Percentiles rank a stretch among this genome's conserved stretches.
phyloP scores from a whole-genome alignment of 2,113 vertebrate genomes.

The Formicarius rufipectus region DNA sequence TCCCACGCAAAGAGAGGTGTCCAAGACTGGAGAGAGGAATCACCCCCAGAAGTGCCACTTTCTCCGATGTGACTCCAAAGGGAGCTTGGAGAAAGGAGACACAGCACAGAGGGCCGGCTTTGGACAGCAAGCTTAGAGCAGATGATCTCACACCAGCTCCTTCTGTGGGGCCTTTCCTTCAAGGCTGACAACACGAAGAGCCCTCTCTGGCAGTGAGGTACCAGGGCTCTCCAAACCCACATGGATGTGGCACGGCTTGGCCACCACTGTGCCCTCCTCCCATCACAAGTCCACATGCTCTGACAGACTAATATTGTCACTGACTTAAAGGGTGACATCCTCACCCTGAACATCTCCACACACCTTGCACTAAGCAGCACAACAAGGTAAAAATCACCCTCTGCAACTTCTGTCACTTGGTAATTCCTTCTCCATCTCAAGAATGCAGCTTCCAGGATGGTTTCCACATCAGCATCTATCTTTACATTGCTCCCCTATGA shows the following conservation, averaged over 20 bases:
- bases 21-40: background rate
- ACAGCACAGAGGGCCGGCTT: background rate
- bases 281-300: background rate
- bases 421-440: background rate
- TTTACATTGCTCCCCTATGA: background rate
- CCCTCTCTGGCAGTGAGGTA: background rate
- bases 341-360: background rate
- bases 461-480: background rate
- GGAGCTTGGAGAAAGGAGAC: background rate
- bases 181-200: background rate
- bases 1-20: background rate
- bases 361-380: background rate
- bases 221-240: background rate
- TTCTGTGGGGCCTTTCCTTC: background rate
- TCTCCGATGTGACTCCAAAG: background rate
- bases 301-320: background rate
- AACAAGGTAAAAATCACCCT: background rate
- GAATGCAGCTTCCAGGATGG: background rate
- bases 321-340: background rate
- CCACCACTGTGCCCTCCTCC: background rate
- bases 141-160: background rate
- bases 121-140: background rate
- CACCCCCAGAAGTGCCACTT: background rate
- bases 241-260: fast-evolving
- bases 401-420: background rate